These are phyloP conservation scores for Lamprotornis superbus DNA, from an alignment of 2,113 vertebrate species.

Conservation along the genomic window DNA sequence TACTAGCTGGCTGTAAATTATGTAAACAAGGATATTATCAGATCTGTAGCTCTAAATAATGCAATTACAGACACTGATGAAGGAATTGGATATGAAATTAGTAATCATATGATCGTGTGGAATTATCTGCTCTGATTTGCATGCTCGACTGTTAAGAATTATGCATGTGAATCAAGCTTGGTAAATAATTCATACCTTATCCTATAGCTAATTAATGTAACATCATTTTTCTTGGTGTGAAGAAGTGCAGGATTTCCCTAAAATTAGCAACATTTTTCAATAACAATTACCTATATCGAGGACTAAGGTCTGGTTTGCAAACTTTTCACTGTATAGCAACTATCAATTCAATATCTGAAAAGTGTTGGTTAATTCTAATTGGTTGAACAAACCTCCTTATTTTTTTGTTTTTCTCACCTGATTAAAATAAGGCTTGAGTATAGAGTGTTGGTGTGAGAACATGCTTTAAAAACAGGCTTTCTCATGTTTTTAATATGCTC, in stretches of 20 bases:
- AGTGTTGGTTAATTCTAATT: not conserved
- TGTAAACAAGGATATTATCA: not conserved
- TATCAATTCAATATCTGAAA: not conserved
- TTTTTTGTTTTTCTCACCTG: not conserved
- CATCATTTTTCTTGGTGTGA: not conserved
- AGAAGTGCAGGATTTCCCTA: not conserved
- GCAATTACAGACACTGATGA: not conserved
- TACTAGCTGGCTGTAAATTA: not conserved
- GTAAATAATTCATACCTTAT: constrained; percentile 6
- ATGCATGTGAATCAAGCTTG: not conserved
- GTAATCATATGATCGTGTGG: not conserved
- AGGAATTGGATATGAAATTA: constrained; percentile 10
- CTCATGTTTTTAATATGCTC: not conserved
- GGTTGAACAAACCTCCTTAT: not conserved
- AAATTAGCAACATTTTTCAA: not conserved
- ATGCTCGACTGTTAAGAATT: not conserved
- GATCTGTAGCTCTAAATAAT: not conserved
- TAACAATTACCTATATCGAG: not conserved
- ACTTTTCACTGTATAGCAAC: not conserved
- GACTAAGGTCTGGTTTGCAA: not conserved
- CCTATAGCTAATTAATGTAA: not conserved
- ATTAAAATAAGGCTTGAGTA: not conserved
- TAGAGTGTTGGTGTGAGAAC: not conserved
- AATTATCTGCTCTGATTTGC: constrained; percentile 17
- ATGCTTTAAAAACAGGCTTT: not conserved